These are phyloP conservation scores for Tenebrio molitor DNA, from an alignment of 1,140 invertebrate genomes.

Conservation along the genomic window DNA sequence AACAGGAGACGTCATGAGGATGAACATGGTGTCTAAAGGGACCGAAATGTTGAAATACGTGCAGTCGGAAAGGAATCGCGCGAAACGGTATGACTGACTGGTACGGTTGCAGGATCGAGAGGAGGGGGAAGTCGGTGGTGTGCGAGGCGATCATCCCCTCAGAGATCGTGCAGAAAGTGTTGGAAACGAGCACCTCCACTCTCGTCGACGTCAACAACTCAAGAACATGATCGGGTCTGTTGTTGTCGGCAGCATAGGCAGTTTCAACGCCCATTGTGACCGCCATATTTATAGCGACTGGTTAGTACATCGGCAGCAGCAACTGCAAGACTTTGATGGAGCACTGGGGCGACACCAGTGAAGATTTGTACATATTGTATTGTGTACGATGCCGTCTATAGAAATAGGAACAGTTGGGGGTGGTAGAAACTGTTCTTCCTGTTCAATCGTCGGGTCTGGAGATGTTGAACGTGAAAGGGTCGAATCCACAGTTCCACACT, in stretches of 20 bases:
- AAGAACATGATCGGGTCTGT: constrained; percentile 98
- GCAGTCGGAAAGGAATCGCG: constrained; percentile 67
- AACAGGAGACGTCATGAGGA: constrained; percentile 99
- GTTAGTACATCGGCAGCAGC: constrained; percentile 96
- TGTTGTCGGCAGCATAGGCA: constrained; percentile 93
- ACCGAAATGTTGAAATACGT: constrained; percentile 88
- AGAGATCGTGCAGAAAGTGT: constrained; percentile 77
- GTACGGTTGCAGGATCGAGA: constrained; percentile 86
- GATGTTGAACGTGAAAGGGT: constrained; percentile 91
- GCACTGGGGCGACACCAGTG: constrained; percentile 79
- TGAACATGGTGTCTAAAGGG: constrained; percentile 99
- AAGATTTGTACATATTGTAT: constrained; percentile 94
- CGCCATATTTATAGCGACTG: constrained; percentile 97
- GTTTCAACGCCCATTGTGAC: constrained; percentile 99
- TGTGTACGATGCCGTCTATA: constrained; percentile 98
- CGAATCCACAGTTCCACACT: too few species aligned
- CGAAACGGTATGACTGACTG: not conserved
- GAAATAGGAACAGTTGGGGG: constrained; percentile 98
- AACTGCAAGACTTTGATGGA: constrained; percentile 98
- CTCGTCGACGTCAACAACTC: constrained; percentile 92
- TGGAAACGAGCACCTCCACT: constrained; percentile 91
- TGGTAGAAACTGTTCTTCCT: constrained; percentile 94
- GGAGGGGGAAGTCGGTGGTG: constrained; percentile 96
- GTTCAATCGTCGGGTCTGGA: constrained; percentile 93
- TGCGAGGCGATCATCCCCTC: constrained; percentile 92